These are phyloP conservation scores for Hybognathus amarus DNA, from an alignment of 2,797 vertebrate species.

Conservation along the genomic window DNA sequence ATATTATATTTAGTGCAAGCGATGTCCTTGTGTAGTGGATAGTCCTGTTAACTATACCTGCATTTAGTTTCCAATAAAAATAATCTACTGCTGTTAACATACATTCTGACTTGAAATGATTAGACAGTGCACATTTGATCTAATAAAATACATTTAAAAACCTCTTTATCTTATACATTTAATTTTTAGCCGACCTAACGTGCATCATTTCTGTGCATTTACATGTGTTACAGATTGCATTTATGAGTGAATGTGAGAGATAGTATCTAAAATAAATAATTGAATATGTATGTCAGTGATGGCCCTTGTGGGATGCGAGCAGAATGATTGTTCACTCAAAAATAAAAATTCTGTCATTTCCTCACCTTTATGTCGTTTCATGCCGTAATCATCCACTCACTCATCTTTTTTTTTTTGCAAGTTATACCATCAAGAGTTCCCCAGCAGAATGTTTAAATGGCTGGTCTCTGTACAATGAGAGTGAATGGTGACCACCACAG, in stretches of 20 bases:
- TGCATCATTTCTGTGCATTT: background rate
- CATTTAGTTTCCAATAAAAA: conserved; percentile 12
- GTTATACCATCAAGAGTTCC: background rate
- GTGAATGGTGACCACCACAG: background rate
- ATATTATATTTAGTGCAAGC: too few species aligned
- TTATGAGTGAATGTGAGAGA: background rate
- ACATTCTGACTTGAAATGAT: conserved; percentile 5
- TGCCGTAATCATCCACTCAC: background rate
- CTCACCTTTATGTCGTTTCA: background rate
- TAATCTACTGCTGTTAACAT: background rate
- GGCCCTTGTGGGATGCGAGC: background rate
- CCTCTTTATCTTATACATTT: background rate
- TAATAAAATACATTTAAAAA: background rate
- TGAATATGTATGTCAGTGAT: background rate
- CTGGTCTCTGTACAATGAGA: background rate
- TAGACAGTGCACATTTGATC: background rate
- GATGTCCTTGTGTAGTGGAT: background rate
- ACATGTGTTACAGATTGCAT: background rate
- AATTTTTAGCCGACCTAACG: background rate
- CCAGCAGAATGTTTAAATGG: background rate
- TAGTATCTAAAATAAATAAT: background rate
- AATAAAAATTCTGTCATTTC: background rate
- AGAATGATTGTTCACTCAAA: background rate
- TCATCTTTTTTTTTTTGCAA: background rate
- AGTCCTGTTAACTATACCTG: conserved; percentile 4